A percentile compares a stretch with the other conserved stretches of the same genome.
Conservation (phyloP, 2,113 vertebrate genomes). For the Phrynosoma platyrhinos region DNA sequence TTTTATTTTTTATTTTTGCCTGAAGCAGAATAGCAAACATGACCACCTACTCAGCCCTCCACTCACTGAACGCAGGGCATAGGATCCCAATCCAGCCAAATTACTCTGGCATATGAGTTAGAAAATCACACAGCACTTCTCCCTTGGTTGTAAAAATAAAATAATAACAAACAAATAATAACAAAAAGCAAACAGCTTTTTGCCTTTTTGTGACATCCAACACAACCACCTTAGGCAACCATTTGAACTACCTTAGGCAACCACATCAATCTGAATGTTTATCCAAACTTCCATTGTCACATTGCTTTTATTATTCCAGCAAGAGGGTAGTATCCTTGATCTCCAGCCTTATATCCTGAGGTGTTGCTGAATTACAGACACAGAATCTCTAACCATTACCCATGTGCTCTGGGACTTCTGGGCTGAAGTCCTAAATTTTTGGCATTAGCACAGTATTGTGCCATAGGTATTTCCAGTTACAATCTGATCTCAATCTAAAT, state of each 20-base stretch:
- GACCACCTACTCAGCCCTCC: no score
- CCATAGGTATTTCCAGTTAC: background rate
- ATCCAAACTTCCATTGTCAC: background rate
- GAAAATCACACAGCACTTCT: background rate
- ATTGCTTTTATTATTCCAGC: slow-evolving; percentile 20
- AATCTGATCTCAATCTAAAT: slow-evolving; percentile 5
- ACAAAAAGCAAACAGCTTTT: background rate
- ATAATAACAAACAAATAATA: background rate
- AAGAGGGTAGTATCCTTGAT: slow-evolving; percentile 7
- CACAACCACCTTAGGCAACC: background rate
- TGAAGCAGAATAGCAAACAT: no score
- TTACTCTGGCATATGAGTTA: no score
- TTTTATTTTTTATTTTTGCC: no score
- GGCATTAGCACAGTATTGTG: background rate
- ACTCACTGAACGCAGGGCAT: no score
- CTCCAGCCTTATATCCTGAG: no score
- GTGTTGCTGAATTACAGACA: background rate
- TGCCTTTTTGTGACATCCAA: background rate
- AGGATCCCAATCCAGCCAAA: no score
- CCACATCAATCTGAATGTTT: background rate
- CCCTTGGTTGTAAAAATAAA: background rate
- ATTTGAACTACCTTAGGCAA: background rate
- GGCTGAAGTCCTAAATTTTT: background rate
- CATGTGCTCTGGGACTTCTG: no score
- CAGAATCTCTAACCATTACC: no score